phyloP scores from a whole-genome alignment of 2,888 invertebrate genomes.

The Deladenus siricidicola region DNA sequence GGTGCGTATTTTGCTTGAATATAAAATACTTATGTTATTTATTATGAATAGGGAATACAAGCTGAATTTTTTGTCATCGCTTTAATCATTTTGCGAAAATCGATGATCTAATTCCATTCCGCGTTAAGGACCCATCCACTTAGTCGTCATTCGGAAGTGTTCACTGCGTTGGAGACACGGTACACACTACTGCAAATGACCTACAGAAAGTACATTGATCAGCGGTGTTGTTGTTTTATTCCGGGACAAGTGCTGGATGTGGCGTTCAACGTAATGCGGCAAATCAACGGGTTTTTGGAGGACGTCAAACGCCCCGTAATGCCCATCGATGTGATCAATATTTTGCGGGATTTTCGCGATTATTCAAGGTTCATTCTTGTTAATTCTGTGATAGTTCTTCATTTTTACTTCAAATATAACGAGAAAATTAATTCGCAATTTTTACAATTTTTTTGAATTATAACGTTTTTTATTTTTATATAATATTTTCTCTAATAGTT shows the following conservation, averaged over 20 bases:
- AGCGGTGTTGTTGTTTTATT: constrained; percentile 16
- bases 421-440: too few species aligned
- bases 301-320: not conserved
- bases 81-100: too few species aligned
- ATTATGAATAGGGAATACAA: too few species aligned
- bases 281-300: constrained; percentile 1
- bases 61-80: too few species aligned
- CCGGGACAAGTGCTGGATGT: constrained; percentile 17
- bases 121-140: constrained; percentile 16
- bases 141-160: constrained; percentile 14
- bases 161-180: constrained; percentile 16
- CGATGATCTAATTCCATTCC: too few species aligned
- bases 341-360: constrained; percentile 13
- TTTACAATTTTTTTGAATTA: too few species aligned
- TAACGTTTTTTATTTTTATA: too few species aligned
- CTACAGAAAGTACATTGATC: constrained; percentile 19
- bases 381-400: too few species aligned
- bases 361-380: constrained; percentile 11
- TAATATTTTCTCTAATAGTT: not conserved
- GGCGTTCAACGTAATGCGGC: constrained; percentile 6
- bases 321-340: constrained; percentile 1
- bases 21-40: too few species aligned
- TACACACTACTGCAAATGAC: constrained; percentile 18
- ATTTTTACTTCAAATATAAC: too few species aligned
- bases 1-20: too few species aligned